Percentiles rank a stretch among this genome's conserved stretches.
Evolutionary conservation across 2,797 vertebrate species (phyloP).

Genomic region (Coracias cyanogaster): DNA sequence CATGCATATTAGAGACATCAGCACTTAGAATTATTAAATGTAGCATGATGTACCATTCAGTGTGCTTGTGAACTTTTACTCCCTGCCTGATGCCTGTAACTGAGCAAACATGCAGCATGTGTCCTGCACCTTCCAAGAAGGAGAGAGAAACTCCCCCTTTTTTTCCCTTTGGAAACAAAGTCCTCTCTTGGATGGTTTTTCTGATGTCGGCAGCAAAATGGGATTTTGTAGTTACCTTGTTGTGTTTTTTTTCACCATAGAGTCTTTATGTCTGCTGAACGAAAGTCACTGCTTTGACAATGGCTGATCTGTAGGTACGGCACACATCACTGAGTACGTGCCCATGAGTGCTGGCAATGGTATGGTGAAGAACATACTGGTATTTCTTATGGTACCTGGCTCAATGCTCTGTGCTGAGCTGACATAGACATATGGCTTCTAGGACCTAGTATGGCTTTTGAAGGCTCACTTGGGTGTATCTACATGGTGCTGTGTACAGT

Average conservation of each 20-base stretch:
- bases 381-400: neutral
- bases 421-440: neutral
- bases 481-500: neutral
- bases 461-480: neutral
- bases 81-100: neutral
- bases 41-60: rapidly evolving
- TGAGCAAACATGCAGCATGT: neutral
- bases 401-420: neutral
- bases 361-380: neutral
- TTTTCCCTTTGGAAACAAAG: neutral
- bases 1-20: neutral
- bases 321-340: neutral
- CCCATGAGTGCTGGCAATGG: neutral
- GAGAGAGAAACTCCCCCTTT: neutral
- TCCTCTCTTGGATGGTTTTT: neutral
- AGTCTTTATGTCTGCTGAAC: neutral
- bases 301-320: neutral
- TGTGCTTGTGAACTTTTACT: neutral
- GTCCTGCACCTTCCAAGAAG: neutral
- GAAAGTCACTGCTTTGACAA: rapidly evolving
- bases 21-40: neutral
- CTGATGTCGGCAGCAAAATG: neutral
- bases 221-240: neutral
- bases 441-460: neutral
- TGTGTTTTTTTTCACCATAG: neutral